Evolutionary conservation across 2,888 invertebrate species (phyloP).

Genomic region (Bellardia bayeri): DNA sequence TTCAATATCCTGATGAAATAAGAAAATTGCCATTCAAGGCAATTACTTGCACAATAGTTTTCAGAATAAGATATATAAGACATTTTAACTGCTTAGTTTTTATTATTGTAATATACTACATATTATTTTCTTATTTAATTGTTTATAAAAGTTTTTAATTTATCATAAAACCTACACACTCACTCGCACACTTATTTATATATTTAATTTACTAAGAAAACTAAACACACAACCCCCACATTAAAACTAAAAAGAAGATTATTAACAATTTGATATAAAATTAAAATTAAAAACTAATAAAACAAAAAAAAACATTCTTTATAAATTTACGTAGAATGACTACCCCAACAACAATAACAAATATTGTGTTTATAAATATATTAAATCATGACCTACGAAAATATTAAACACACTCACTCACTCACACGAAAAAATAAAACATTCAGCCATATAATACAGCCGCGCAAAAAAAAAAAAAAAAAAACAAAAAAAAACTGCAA

Average conservation of each 20-base stretch:
- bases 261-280: conserved; percentile 44
- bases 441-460: conserved; percentile 30
- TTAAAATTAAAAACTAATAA: conserved; percentile 1
- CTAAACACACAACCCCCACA: conserved; percentile 50
- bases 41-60: background rate
- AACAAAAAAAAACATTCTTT: conserved; percentile 30
- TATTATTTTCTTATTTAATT: conserved; percentile 49
- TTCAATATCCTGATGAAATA: conserved; percentile 53
- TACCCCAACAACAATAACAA: conserved; percentile 56
- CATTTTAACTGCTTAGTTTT: background rate
- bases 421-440: conserved; percentile 5
- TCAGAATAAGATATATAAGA: background rate
- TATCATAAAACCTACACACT: conserved; percentile 42
- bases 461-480: background rate
- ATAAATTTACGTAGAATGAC: conserved; percentile 57
- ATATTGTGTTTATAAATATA: conserved; percentile 19
- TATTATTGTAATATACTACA: background rate
- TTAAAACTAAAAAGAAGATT: conserved; percentile 9
- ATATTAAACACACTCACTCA: conserved; percentile 33
- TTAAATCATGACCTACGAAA: conserved; percentile 71
- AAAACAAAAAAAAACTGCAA: conserved; percentile 35
- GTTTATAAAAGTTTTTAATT: conserved; percentile 8
- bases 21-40: conserved; percentile 33
- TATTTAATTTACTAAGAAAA: background rate
- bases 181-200: background rate